Percentiles rank a stretch among this genome's conserved stretches.
Conservation (phyloP, 2,888 invertebrate species). For the Rhopalosiphum nymphaeae region DNA sequence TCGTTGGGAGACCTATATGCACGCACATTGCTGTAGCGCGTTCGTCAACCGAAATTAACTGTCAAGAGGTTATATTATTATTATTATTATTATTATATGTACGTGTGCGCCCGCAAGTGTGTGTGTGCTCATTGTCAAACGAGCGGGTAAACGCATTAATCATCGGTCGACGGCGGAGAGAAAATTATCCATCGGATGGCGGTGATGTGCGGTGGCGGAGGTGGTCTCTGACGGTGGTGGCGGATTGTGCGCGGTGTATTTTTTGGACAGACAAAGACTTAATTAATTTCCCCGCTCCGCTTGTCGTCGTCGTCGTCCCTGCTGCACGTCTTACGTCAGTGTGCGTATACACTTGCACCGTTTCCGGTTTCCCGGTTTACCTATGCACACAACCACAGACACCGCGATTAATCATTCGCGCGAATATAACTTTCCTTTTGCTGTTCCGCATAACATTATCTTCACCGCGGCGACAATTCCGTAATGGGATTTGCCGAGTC, state of each 20-base stretch:
- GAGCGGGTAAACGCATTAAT: constrained; percentile 54
- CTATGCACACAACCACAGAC: constrained; percentile 27
- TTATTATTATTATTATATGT: not conserved
- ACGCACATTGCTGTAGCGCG: not conserved
- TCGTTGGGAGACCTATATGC: constrained; percentile 33
- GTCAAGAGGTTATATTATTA: constrained; percentile 54
- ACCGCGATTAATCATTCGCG: constrained; percentile 57
- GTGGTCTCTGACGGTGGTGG: not conserved
- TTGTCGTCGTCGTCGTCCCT: not conserved
- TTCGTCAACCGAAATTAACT: constrained; percentile 60
- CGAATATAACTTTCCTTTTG: constrained; percentile 36
- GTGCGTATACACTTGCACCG: not conserved
- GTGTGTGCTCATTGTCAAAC: constrained; percentile 29
- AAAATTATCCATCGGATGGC: not conserved
- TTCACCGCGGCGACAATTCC: not conserved
- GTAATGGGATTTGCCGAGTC: constrained; percentile 22
- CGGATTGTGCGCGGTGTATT: not conserved
- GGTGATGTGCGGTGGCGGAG: not conserved
- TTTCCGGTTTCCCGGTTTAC: constrained; percentile 38
- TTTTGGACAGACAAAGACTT: constrained; percentile 63
- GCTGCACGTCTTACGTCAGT: not conserved
- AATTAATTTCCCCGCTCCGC: constrained; percentile 49
- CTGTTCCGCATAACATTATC: not conserved
- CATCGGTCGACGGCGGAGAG: constrained; percentile 37
- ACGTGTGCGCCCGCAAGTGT: not conserved